phyloP scores from a whole-genome alignment of 2,797 vertebrate genomes.

The Parambassis ranga region DNA sequence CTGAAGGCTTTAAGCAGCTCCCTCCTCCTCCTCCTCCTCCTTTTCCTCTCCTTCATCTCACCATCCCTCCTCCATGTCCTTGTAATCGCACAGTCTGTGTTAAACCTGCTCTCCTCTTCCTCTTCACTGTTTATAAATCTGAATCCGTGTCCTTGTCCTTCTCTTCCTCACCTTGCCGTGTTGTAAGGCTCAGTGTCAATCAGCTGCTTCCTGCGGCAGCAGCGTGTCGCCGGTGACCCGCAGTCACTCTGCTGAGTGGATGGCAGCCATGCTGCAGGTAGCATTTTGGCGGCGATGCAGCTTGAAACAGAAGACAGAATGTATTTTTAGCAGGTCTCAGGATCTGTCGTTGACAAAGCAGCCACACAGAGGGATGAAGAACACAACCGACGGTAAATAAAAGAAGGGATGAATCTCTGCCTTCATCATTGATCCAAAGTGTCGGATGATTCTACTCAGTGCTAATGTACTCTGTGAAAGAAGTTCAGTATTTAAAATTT shows the following conservation, averaged over 20 bases:
- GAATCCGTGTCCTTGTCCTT: no score
- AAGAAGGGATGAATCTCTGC: no score
- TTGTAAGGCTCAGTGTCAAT: conserved; percentile 1
- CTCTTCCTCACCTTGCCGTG: not conserved
- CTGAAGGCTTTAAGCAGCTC: not conserved
- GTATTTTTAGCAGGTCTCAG: conserved; percentile 56
- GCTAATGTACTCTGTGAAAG: no score
- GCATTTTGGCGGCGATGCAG: conserved; percentile 28
- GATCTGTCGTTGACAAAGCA: conserved; percentile 15
- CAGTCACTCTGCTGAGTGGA: conserved; percentile 27
- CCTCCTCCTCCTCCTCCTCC: not conserved
- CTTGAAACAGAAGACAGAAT: conserved; percentile 32
- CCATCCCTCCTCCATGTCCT: not conserved
- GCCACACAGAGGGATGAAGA: conserved; percentile 1
- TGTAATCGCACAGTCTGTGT: not conserved
- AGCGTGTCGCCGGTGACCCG: conserved; percentile 28
- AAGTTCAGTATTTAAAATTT: no score
- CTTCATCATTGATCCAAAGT: no score
- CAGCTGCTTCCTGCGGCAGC: conserved; percentile 10
- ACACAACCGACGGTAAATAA: no score
- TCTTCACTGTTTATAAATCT: conserved; percentile 13
- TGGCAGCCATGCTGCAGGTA: conserved; percentile 36
- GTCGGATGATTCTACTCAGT: no score
- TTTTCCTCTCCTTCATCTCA: not conserved
- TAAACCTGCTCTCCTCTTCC: not conserved